Evolutionary conservation across 2,888 invertebrate genomes (phyloP), one percentile per base, ranked within the genome.

Genomic region (Phalera bucephala): DNA sequence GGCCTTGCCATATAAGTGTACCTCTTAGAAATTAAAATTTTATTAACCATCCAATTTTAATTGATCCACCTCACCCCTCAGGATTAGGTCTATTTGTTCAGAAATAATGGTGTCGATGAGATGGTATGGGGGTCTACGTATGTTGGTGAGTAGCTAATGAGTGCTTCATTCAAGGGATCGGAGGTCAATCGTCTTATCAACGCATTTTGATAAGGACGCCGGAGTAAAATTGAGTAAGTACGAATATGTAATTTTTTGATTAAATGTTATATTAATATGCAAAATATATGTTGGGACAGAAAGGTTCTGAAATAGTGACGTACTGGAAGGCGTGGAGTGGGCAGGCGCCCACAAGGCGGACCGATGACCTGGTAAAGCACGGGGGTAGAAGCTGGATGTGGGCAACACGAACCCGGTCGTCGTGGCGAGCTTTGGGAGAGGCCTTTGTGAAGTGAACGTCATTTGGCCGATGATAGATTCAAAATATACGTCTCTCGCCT

Each of bases 141-240:
- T 8, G 33, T 2, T 77, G 71, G 75, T 22, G 31, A 27, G 2
- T 45, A 10, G 26, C 44, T 70, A 72, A 74, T 67, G 65, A 70
- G 55, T 67, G 63, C 59, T 71, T 69, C 67, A 75, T 77, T 78
- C 52, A 36, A 31, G 7, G 34, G 74, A 56, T 72, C 75, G 69
- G 19, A 71, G 79, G 64, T 71, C 80, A 75, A 80, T 26, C 64
- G 42, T 56, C 61, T 70, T 83, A 83, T 75, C 82, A 52, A 64
- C 77, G 70, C 71, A n/a, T 30, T 38, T 36, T 53, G 80, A 80
- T 79, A 81, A 78, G 31, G 14, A 9, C 3, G 0, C 5, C n/a
- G 2, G 4, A 5, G 34, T 8, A 20, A 45, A 75, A 33, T 35
- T 55, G 39, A 20, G 45, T 66, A 76, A 65, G 59, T 66, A 1